Percentiles rank a stretch among this genome's conserved stretches.
These are phyloP conservation scores for Dryoscopus gambensis DNA, from an alignment of 2,113 vertebrate genomes.

Conservation along the genomic window DNA sequence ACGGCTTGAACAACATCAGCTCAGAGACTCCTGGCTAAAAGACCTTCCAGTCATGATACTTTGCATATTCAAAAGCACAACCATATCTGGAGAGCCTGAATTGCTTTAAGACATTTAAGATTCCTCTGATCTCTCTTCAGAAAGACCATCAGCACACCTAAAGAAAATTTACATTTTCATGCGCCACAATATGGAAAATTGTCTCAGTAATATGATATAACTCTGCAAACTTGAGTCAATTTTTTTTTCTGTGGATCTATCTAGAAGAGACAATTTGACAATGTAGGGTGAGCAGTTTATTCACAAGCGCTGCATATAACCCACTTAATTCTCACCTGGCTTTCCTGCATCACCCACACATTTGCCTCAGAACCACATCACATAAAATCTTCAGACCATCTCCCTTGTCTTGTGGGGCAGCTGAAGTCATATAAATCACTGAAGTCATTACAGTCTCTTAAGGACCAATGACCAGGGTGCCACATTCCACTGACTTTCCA, in stretches of 20 bases:
- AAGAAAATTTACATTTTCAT: conserved; percentile 28
- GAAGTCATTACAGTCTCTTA: background rate
- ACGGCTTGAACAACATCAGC: background rate
- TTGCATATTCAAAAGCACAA: conserved; percentile 28
- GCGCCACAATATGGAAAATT: background rate
- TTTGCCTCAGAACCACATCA: background rate
- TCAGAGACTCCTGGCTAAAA: background rate
- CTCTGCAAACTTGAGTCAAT: background rate
- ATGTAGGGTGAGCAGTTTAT: background rate
- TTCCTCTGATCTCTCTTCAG: conserved; percentile 49
- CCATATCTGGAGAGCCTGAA: background rate
- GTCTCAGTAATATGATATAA: background rate
- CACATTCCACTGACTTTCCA: background rate
- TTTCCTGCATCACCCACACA: background rate
- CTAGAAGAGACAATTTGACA: background rate
- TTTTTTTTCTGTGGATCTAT: background rate
- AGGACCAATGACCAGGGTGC: background rate
- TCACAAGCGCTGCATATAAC: background rate
- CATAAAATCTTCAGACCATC: background rate
- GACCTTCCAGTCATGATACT: background rate
- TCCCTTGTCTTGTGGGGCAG: background rate
- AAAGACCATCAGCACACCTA: background rate
- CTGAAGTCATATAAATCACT: background rate
- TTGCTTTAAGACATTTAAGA: conserved; percentile 44
- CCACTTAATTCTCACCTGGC: background rate